Conservation (phyloP, 2,113 vertebrate species). For the Lamprotornis superbus region DNA sequence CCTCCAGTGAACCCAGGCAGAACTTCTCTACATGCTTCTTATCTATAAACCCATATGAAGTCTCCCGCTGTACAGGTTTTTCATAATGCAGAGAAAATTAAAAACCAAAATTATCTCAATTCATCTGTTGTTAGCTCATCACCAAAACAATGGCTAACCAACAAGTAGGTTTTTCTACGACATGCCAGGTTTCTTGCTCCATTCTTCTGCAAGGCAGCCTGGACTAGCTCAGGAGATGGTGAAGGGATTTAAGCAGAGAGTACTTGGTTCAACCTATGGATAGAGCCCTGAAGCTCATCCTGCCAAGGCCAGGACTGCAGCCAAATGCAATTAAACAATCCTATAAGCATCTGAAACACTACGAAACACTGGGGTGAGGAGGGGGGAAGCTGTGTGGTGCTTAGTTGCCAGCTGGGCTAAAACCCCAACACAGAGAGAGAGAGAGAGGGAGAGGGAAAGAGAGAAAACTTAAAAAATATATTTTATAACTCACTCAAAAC, state of each 20-base stretch:
- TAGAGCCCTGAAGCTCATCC: background rate
- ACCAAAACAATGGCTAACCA: background rate
- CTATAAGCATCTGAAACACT: background rate
- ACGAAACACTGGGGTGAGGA: background rate
- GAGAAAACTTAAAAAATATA: background rate
- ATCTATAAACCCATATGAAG: background rate
- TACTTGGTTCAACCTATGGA: background rate
- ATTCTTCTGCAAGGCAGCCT: background rate
- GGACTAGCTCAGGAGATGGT: background rate
- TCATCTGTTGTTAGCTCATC: background rate
- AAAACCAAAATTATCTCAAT: background rate
- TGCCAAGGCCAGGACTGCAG: background rate
- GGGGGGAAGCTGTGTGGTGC: background rate
- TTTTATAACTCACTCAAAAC: background rate
- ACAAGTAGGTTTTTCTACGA: background rate
- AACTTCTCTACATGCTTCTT: background rate
- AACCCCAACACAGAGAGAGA: background rate
- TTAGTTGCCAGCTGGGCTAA: background rate
- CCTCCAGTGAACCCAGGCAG: background rate
- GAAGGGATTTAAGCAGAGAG: background rate
- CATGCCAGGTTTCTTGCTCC: background rate
- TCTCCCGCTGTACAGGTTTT: background rate
- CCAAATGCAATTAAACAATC: background rate
- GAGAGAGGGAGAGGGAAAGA: background rate
- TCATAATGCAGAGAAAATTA: background rate